A percentile compares a stretch with the other conserved stretches of the same genome.
Conservation (phyloP, 37 sponge, comb jelly and placozoan genomes). For the Bolinopsis microptera region DNA sequence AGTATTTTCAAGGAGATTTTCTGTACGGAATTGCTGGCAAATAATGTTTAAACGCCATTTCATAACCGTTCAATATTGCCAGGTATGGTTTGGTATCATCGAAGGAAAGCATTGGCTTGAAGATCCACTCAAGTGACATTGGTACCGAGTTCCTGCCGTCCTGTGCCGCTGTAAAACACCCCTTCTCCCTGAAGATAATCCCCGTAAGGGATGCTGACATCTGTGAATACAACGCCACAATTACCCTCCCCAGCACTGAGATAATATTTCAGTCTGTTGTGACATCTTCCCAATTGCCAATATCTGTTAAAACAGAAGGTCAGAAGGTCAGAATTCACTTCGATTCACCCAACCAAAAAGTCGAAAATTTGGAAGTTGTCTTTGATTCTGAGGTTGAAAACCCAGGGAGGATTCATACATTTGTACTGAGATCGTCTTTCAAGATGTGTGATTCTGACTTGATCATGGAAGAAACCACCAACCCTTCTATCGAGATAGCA, state of each 20-base stretch:
- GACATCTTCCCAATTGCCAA: background rate
- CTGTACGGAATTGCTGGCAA: background rate
- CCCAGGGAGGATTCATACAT: constrained; percentile 4
- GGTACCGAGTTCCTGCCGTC: constrained; percentile 47
- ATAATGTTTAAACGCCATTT: too few relatives aligned
- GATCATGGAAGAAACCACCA: constrained; percentile 45
- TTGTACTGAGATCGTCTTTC: background rate
- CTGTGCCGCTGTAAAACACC: background rate
- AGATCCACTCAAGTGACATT: constrained; percentile 23
- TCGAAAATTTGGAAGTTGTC: background rate
- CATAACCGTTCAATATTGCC: too few relatives aligned
- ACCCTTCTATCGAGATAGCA: constrained; percentile 42
- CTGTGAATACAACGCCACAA: background rate
- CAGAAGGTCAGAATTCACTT: background rate
- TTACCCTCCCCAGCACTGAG: background rate
- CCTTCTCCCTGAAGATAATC: constrained; percentile 9
- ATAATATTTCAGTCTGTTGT: background rate
- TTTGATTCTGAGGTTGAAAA: constrained; percentile 11
- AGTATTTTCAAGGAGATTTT: background rate
- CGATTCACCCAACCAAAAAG: background rate
- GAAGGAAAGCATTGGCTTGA: background rate
- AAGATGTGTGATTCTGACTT: background rate
- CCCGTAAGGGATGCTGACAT: constrained; percentile 1
- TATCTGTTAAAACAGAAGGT: background rate
- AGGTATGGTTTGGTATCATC: background rate